Percentiles rank a stretch among this genome's conserved stretches.
phyloP scores from a whole-genome alignment of 2,888 invertebrate genomes.

The Thysanoteuthis rhombus region DNA sequence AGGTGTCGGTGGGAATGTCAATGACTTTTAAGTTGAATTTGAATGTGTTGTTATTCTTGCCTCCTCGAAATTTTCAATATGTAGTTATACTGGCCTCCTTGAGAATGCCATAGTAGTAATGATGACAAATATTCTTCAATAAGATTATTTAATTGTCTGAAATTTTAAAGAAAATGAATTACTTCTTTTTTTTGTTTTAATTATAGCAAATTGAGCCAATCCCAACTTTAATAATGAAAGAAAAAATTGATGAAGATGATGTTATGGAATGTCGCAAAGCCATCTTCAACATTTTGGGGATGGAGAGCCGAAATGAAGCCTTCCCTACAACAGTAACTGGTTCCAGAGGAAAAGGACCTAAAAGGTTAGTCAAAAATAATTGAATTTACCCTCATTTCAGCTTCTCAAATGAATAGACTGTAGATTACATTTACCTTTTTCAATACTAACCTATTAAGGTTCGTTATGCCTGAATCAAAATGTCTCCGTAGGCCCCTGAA shows the following conservation, averaged over 20 bases:
- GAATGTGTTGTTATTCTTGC: no score
- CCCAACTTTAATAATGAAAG: slow-evolving; percentile 82
- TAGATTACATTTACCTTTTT: neutral
- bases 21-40: no score
- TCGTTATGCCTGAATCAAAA: no score
- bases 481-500: no score
- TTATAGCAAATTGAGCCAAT: slow-evolving; percentile 82
- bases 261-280: slow-evolving; percentile 86
- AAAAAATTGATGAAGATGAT: slow-evolving; percentile 85
- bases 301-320: slow-evolving; percentile 86
- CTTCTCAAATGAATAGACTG: neutral
- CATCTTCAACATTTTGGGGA: slow-evolving; percentile 81
- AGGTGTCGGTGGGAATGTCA: no score
- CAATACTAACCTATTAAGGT: no score
- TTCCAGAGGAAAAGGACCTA: slow-evolving; percentile 68
- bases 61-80: no score
- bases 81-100: no score
- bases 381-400: neutral
- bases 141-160: neutral
- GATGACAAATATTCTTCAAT: no score
- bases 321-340: slow-evolving; percentile 74
- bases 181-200: neutral
- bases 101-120: no score
- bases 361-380: slow-evolving; percentile 55
- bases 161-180: neutral